phyloP scores from a whole-genome alignment of 1,140 invertebrate species.

The Proales similis region DNA sequence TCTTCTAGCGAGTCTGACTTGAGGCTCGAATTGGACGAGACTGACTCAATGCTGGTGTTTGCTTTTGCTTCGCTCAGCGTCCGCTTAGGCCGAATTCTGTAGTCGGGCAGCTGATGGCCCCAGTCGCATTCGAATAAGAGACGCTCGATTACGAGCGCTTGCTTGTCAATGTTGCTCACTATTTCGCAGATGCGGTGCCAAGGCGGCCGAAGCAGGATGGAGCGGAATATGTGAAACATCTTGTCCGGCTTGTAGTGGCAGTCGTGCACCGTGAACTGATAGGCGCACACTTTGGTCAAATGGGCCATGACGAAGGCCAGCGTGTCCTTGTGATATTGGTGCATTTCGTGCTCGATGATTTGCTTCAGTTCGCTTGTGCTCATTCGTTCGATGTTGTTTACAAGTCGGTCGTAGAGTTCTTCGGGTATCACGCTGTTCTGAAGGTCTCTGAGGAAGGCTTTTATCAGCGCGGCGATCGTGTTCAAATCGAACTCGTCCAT shows the following conservation, averaged over 20 bases:
- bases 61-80: neutral
- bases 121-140: conserved; percentile 28
- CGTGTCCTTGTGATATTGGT: neutral
- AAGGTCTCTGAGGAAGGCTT: conserved; percentile 22
- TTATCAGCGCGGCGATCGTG: conserved; percentile 17
- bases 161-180: conserved; percentile 24
- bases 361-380: conserved; percentile 11
- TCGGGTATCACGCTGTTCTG: conserved; percentile 20
- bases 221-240: conserved; percentile 22
- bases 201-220: conserved; percentile 8
- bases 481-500: conserved; percentile 25
- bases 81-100: conserved; percentile 22
- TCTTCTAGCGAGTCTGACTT: conserved; percentile 6
- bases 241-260: conserved; percentile 33
- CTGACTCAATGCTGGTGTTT: neutral
- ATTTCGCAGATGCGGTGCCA: conserved; percentile 7
- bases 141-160: conserved; percentile 17
- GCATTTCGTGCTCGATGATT: conserved; percentile 1
- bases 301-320: conserved; percentile 9
- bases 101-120: conserved; percentile 2
- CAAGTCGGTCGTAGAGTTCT: conserved; percentile 12
- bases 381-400: neutral
- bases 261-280: conserved; percentile 15
- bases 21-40: neutral
- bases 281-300: conserved; percentile 11